Conservation (phyloP, 1,140 invertebrate genomes). For the Mercenaria mercenaria region DNA sequence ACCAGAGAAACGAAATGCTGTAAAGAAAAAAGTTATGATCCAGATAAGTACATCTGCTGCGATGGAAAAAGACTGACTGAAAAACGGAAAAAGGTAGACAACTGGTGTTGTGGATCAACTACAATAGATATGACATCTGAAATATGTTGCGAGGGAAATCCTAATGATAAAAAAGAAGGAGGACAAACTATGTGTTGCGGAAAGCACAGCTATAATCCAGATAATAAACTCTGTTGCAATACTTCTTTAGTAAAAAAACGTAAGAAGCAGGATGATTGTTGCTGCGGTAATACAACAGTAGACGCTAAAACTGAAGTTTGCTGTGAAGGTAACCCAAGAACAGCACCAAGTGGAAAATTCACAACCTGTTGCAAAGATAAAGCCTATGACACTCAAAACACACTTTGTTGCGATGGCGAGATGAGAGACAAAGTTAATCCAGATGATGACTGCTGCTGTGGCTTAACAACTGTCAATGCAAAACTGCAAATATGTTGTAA, state of each 20-base stretch:
- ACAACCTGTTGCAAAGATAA: background rate
- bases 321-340: constrained; percentile 20
- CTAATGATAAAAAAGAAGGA: background rate
- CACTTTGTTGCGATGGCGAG: constrained; percentile 24
- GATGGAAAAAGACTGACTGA: constrained; percentile 7
- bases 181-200: constrained; percentile 29
- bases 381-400: constrained; percentile 6
- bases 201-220: background rate
- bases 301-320: constrained; percentile 15
- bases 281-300: constrained; percentile 11
- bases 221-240: constrained; percentile 18
- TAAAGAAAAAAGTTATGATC: background rate
- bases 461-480: constrained; percentile 41
- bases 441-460: constrained; percentile 26
- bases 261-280: background rate
- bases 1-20: constrained; percentile 27
- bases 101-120: constrained; percentile 31
- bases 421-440: background rate
- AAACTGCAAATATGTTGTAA: constrained; percentile 6
- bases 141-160: constrained; percentile 19
- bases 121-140: constrained; percentile 21
- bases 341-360: background rate
- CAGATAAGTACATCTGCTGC: constrained; percentile 25
- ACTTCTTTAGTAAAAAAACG: background rate
- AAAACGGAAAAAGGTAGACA: background rate